Conservation (phyloP, 2,113 vertebrate genomes). For the Pungitius pungitius region DNA sequence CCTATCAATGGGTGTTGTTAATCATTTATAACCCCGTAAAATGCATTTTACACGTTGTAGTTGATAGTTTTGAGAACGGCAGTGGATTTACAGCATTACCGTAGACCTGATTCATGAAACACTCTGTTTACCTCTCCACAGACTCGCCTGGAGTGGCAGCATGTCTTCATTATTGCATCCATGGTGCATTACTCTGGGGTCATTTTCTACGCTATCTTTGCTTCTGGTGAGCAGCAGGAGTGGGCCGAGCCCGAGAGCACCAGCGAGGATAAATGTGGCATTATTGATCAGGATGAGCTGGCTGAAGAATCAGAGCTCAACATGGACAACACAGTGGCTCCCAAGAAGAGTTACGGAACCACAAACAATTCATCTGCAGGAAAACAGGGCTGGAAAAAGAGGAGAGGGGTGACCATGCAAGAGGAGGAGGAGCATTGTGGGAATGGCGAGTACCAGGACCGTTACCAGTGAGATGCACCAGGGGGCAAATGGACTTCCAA, state of each 20-base stretch:
- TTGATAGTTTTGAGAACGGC: conserved; percentile 14
- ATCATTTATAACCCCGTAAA: conserved; percentile 33
- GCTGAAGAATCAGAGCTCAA: conserved; percentile 90
- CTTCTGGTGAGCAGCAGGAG: conserved; percentile 96
- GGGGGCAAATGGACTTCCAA: conserved; percentile 25
- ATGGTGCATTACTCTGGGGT: conserved; percentile 96
- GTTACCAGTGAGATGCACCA: conserved; percentile 76
- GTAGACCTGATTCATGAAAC: conserved; percentile 32
- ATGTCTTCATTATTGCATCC: conserved; percentile 94
- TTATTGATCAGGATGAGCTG: conserved; percentile 92
- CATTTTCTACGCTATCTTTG: conserved; percentile 96
- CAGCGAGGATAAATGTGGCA: conserved; percentile 92
- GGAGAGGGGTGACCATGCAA: conserved; percentile 79
- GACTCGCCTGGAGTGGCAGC: conserved; percentile 98
- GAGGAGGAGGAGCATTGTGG: conserved; percentile 83
- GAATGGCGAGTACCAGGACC: conserved; percentile 84
- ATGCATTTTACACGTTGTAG: conserved; percentile 23
- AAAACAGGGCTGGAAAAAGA: conserved; percentile 83
- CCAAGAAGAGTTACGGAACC: conserved; percentile 88
- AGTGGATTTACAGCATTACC: conserved; percentile 22
- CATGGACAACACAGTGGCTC: conserved; percentile 78
- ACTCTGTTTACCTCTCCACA: conserved; percentile 63
- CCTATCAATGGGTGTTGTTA: neutral
- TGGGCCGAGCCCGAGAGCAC: conserved; percentile 94
- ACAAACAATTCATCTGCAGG: conserved; percentile 79